Conservation (phyloP, 2,888 invertebrate species). For the Chorisops tibialis region DNA sequence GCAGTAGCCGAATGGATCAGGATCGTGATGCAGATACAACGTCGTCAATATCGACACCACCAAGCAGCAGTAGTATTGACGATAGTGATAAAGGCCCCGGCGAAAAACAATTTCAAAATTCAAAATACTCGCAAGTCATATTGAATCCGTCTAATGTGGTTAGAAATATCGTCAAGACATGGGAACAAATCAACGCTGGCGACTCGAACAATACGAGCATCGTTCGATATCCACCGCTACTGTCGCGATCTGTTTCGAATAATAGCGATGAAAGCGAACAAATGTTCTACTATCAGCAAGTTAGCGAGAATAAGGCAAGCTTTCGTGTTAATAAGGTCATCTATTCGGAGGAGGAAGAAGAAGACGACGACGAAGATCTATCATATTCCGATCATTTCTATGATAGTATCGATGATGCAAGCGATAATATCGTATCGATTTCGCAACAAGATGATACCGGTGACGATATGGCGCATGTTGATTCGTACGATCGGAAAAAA, state of each 20-base stretch:
- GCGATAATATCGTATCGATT: slow-evolving; percentile 26
- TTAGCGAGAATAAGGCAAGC: slow-evolving; percentile 28
- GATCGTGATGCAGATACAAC: too few species aligned
- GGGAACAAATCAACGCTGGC: slow-evolving; percentile 34
- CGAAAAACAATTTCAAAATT: not conserved
- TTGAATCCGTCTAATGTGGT: slow-evolving; percentile 19
- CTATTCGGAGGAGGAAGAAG: slow-evolving; percentile 23
- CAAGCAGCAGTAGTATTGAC: not conserved
- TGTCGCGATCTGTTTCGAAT: slow-evolving; percentile 27
- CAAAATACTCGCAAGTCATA: not conserved
- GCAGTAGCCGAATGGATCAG: slow-evolving; percentile 30
- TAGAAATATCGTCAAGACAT: slow-evolving; percentile 35
- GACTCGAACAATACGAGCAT: not conserved
- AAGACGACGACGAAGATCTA: slow-evolving; percentile 17
- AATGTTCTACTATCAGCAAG: slow-evolving; percentile 28
- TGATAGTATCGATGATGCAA: slow-evolving; percentile 36
- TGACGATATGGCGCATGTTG: slow-evolving; percentile 36
- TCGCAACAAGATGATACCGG: slow-evolving; percentile 31
- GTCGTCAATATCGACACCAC: too few species aligned
- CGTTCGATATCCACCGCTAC: not conserved
- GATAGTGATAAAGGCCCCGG: not conserved
- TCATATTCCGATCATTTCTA: slow-evolving; percentile 35
- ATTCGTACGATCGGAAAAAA: slow-evolving; percentile 32
- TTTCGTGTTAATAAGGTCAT: slow-evolving; percentile 36
- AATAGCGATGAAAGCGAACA: slow-evolving; percentile 33